Percentiles rank a stretch among this genome's conserved stretches.
Conservation (phyloP, 2,888 invertebrate genomes). For the Agonopterix arenella region DNA sequence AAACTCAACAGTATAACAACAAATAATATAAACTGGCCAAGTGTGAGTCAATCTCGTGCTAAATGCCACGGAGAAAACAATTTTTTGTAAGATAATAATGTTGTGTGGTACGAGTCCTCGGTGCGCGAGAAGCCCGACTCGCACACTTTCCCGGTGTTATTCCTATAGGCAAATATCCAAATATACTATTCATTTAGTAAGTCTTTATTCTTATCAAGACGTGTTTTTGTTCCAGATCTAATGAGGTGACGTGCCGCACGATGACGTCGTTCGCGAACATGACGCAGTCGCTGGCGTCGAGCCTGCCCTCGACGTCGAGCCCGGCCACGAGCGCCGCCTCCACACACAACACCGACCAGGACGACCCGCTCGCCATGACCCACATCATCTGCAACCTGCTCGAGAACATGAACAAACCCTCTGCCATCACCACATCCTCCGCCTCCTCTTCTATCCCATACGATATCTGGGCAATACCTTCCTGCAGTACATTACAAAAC, state of each 20-base stretch:
- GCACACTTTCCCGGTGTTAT: no score
- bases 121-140: no score
- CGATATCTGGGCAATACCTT: slow-evolving; percentile 60
- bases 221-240: slow-evolving; percentile 51
- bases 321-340: slow-evolving; percentile 32
- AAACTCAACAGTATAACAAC: no score
- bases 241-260: slow-evolving; percentile 47
- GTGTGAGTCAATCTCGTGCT: no score
- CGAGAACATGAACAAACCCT: slow-evolving; percentile 70
- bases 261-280: slow-evolving; percentile 68
- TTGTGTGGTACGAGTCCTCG: no score
- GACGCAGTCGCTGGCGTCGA: slow-evolving; percentile 55
- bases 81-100: no score
- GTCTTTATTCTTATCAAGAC: no score
- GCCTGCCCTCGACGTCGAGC: slow-evolving; percentile 47
- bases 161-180: no score
- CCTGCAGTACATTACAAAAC: slow-evolving; percentile 47
- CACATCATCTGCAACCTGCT: slow-evolving; percentile 73
- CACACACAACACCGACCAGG: slow-evolving; percentile 37
- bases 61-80: no score
- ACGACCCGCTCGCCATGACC: slow-evolving; percentile 55
- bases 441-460: slow-evolving; percentile 59
- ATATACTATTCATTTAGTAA: no score
- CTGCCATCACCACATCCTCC: slow-evolving; percentile 42
- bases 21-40: no score